phyloP scores from a whole-genome alignment of 2,888 invertebrate genomes.

The Cinara cedri region DNA sequence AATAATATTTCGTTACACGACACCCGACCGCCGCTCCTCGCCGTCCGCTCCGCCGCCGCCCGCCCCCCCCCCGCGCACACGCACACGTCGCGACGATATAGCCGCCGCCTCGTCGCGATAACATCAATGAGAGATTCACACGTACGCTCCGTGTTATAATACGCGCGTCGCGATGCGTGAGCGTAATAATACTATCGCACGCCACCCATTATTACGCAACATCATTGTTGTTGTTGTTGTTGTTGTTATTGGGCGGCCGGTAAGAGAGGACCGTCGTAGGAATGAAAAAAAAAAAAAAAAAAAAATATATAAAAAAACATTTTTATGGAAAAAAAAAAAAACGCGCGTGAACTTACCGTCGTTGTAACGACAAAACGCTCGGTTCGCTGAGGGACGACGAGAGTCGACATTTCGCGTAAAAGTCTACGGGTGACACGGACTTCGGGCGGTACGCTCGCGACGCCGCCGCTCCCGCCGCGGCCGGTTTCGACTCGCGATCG shows the following conservation, averaged over 20 bases:
- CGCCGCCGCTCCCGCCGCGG: too few species aligned
- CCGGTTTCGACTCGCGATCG: too few species aligned
- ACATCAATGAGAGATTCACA: slow-evolving; percentile 56
- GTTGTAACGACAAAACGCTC: too few species aligned
- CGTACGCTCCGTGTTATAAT: slow-evolving; percentile 5
- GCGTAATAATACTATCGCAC: slow-evolving; percentile 15
- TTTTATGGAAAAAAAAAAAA: too few species aligned
- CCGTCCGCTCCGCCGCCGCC: background rate
- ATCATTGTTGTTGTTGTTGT: slow-evolving; percentile 24
- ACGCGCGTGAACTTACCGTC: too few species aligned
- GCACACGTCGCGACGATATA: background rate
- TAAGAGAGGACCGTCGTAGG: background rate
- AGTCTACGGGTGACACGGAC: too few species aligned
- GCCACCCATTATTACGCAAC: background rate
- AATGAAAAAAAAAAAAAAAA: too few species aligned
- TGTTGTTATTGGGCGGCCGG: background rate
- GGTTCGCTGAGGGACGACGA: too few species aligned
- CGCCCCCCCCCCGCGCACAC: background rate
- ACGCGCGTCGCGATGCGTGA: slow-evolving; percentile 10
- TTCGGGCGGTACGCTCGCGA: too few species aligned
- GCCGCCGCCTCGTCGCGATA: slow-evolving; percentile 23
- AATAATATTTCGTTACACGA: too few species aligned
- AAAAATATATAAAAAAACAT: too few species aligned
- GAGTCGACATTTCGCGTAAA: too few species aligned
- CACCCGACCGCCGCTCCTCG: background rate